Evolutionary conservation across 2,113 vertebrate species (phyloP).

Genomic region (Calidris pygmaea): DNA sequence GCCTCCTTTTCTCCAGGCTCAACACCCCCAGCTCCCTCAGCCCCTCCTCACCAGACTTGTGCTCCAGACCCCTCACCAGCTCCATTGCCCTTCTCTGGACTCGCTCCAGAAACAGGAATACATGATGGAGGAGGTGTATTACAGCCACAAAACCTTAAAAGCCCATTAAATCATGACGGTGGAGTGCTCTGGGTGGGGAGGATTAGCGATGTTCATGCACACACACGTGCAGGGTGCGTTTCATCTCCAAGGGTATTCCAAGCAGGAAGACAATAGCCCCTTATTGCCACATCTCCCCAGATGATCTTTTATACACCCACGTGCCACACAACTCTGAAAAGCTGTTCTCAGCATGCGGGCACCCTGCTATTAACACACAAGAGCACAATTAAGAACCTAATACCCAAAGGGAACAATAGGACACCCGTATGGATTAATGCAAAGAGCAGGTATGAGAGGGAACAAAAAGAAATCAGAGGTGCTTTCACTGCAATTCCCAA

Average conservation of each 20-base stretch:
- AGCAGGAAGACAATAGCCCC: neutral
- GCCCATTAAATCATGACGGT: accelerated
- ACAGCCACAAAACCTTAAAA: neutral
- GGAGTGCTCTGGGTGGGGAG: neutral
- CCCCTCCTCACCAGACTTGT: neutral
- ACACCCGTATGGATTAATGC: accelerated
- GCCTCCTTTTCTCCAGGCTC: neutral
- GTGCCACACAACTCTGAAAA: neutral
- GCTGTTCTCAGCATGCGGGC: neutral
- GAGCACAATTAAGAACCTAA: neutral
- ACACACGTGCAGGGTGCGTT: neutral
- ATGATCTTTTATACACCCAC: neutral
- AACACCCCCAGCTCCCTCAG: neutral
- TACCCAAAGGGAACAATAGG: neutral
- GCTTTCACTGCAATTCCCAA: neutral
- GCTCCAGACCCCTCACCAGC: neutral
- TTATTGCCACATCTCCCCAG: neutral
- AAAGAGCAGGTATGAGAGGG: neutral
- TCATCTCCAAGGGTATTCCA: neutral
- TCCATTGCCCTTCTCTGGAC: neutral
- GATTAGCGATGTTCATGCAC: neutral
- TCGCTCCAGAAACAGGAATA: neutral
- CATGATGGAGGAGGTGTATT: accelerated
- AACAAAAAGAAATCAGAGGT: neutral
- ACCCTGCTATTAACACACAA: neutral